Evolutionary conservation across 2,888 invertebrate genomes (phyloP).

Genomic region (Chaetoderma sp.): DNA sequence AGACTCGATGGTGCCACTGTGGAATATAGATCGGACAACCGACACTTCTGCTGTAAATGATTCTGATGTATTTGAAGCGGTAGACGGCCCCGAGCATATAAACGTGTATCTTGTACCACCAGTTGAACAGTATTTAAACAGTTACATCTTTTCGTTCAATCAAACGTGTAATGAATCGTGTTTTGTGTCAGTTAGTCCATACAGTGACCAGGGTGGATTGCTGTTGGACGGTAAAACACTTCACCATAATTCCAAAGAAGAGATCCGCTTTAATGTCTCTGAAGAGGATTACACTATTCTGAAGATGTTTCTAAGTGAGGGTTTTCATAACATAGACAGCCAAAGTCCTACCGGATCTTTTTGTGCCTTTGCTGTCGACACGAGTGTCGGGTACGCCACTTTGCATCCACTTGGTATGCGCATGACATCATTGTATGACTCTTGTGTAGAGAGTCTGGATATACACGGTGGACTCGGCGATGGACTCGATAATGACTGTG

Average conservation of each 20-base stretch:
- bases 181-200: neutral
- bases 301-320: neutral
- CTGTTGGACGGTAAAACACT: neutral
- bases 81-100: too few species aligned
- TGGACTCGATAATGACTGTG: constrained; percentile 51
- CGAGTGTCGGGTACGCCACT: neutral
- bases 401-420: constrained; percentile 44
- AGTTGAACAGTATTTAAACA: constrained; percentile 3
- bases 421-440: constrained; percentile 39
- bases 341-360: neutral
- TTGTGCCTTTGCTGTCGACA: constrained; percentile 4
- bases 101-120: constrained; percentile 7
- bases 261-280: neutral
- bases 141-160: neutral
- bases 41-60: too few species aligned
- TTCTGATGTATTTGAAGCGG: too few species aligned
- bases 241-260: too few species aligned
- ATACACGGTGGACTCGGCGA: constrained; percentile 41
- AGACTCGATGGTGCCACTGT: too few species aligned
- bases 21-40: too few species aligned
- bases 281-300: neutral
- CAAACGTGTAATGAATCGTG: neutral
- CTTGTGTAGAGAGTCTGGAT: constrained; percentile 33
- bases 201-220: neutral
- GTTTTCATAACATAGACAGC: neutral